Evolutionary conservation across 1,140 invertebrate genomes (phyloP).

Genomic region (Procambarus clarkii): DNA sequence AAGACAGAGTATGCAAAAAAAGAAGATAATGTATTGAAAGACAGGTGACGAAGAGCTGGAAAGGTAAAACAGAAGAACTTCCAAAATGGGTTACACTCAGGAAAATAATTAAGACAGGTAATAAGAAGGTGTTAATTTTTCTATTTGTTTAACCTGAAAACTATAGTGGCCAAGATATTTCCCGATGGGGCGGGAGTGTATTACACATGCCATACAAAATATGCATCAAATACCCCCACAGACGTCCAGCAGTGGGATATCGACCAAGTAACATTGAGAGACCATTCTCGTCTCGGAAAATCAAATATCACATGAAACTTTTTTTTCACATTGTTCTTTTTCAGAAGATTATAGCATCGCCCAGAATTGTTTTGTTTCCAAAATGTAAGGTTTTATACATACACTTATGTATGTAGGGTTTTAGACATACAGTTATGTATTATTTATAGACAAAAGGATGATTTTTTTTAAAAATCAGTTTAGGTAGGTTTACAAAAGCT

Average conservation of each 20-base stretch:
- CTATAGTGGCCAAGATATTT: not conserved
- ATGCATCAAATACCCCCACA: not conserved
- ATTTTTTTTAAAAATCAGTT: constrained; percentile 44
- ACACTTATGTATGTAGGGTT: constrained; percentile 7
- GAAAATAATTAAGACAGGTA: not conserved
- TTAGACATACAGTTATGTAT: constrained; percentile 14
- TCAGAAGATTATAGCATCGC: not conserved
- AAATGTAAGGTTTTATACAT: constrained; percentile 5
- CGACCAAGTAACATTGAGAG: constrained; percentile 70
- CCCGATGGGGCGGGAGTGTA: too few relatives aligned
- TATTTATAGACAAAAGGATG: constrained; percentile 30
- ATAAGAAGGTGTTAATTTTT: not conserved
- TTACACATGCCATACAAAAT: too few relatives aligned
- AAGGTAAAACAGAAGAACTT: not conserved
- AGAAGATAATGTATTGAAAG: not conserved
- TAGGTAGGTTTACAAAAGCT: constrained; percentile 62
- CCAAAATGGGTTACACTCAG: not conserved
- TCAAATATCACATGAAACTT: not conserved
- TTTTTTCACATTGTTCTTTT: not conserved
- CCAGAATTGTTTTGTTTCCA: not conserved
- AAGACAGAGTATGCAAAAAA: not conserved
- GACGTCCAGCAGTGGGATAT: constrained; percentile 25
- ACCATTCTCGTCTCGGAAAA: constrained; percentile 44
- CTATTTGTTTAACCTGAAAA: not conserved
- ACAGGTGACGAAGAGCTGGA: not conserved